phyloP scores from a whole-genome alignment of 2,888 invertebrate genomes.

The Seira ritae region DNA sequence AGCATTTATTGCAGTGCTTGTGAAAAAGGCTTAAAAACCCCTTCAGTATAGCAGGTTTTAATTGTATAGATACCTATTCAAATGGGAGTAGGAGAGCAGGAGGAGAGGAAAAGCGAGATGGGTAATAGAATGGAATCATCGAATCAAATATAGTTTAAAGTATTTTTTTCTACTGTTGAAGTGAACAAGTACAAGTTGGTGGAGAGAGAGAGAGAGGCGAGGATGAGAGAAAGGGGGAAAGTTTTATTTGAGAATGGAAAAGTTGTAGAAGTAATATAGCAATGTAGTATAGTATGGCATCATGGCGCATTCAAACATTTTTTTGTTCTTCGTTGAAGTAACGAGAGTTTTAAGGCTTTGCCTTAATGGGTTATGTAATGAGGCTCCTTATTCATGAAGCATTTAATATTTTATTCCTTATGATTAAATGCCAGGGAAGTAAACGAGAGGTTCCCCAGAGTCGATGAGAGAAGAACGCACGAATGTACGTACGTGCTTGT shows the following conservation, averaged over 20 bases:
- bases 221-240: slow-evolving; percentile 24
- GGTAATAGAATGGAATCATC: slow-evolving; percentile 21
- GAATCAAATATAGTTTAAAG: no score
- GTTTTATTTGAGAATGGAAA: not conserved
- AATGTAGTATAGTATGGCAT: not conserved
- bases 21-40: no score
- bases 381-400: slow-evolving; percentile 55
- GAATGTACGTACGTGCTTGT: no score
- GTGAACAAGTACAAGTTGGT: not conserved
- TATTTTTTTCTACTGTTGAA: no score
- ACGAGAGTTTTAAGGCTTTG: slow-evolving; percentile 43
- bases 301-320: not conserved
- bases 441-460: slow-evolving; percentile 22
- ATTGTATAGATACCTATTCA: no score
- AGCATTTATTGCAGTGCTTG: no score
- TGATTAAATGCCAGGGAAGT: slow-evolving; percentile 43
- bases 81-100: not conserved
- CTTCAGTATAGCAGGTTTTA: no score
- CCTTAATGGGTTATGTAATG: slow-evolving; percentile 56
- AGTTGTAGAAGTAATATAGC: not conserved
- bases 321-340: slow-evolving; percentile 12
- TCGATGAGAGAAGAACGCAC: not conserved
- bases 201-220: not conserved
- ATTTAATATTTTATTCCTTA: slow-evolving; percentile 51
- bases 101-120: slow-evolving; percentile 3